phyloP scores from a whole-genome alignment of 1,140 invertebrate species.

The Heliconius himera region DNA sequence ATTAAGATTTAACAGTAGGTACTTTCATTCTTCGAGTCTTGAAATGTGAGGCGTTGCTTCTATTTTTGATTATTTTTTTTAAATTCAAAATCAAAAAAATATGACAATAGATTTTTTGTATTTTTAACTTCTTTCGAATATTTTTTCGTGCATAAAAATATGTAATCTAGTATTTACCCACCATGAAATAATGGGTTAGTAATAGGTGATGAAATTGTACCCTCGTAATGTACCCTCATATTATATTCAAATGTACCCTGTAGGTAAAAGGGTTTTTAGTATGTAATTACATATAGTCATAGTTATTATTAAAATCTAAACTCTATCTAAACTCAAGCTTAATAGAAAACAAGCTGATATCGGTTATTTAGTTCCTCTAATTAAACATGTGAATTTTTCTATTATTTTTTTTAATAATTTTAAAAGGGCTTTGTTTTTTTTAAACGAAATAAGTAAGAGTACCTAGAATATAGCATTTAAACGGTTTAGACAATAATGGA shows the following conservation, averaged over 20 bases:
- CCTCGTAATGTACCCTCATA: constrained; percentile 1
- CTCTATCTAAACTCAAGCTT: not conserved
- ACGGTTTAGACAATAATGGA: no score
- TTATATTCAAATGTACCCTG: not conserved
- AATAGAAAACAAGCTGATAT: not conserved
- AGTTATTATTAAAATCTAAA: not conserved
- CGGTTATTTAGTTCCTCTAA: not conserved
- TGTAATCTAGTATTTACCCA: not conserved
- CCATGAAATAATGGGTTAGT: not conserved
- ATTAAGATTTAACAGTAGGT: not conserved
- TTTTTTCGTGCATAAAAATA: no score
- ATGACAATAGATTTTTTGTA: no score
- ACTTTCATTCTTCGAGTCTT: not conserved
- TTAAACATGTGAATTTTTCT: no score
- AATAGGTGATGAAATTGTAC: not conserved
- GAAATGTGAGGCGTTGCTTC: not conserved
- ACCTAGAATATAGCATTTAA: no score
- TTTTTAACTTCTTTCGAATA: no score
- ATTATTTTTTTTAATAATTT: no score
- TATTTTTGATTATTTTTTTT: not conserved
- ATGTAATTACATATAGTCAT: not conserved
- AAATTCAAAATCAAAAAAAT: no score
- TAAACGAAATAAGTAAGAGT: no score
- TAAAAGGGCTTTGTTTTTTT: no score
- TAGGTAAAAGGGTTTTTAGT: not conserved